Evolutionary conservation across 1,140 invertebrate genomes (phyloP).

Genomic region (Eufriesea mexicana): DNA sequence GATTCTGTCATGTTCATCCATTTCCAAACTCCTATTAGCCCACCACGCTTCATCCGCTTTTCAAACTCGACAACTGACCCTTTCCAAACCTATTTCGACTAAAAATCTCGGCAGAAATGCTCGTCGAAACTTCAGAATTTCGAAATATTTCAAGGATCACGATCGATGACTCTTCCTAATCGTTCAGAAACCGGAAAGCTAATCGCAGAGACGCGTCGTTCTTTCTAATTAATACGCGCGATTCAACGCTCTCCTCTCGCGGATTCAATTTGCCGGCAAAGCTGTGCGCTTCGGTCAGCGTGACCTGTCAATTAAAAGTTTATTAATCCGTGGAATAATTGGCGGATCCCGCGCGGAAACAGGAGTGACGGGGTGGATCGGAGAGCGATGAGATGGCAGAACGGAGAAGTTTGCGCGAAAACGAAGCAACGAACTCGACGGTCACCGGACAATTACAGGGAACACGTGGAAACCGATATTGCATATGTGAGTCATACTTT

Average conservation of each 20-base stretch:
- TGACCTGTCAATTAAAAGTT: constrained; percentile 38
- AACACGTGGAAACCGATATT: constrained; percentile 10
- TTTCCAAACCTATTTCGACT: too few species aligned
- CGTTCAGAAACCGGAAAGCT: not conserved
- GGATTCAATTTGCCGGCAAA: not conserved
- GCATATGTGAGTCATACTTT: constrained; percentile 5
- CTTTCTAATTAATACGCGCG: not conserved
- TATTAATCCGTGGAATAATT: constrained; percentile 28
- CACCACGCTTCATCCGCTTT: too few species aligned
- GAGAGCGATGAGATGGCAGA: not conserved
- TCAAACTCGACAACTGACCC: too few species aligned
- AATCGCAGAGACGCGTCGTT: not conserved
- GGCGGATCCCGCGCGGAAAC: not conserved
- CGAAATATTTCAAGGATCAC: not conserved
- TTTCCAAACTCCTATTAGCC: too few species aligned
- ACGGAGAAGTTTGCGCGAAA: not conserved
- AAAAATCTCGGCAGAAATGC: not conserved
- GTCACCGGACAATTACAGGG: constrained; percentile 14
- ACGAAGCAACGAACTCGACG: constrained; percentile 13
- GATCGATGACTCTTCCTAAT: not conserved
- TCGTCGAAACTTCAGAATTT: not conserved
- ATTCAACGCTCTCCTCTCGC: not conserved
- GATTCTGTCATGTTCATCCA: too few species aligned
- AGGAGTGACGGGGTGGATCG: not conserved
- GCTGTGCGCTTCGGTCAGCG: not conserved